Evolutionary conservation across 2,797 vertebrate species (phyloP), one percentile per base, ranked within the genome.

Genomic region (Florisuga fusca): DNA sequence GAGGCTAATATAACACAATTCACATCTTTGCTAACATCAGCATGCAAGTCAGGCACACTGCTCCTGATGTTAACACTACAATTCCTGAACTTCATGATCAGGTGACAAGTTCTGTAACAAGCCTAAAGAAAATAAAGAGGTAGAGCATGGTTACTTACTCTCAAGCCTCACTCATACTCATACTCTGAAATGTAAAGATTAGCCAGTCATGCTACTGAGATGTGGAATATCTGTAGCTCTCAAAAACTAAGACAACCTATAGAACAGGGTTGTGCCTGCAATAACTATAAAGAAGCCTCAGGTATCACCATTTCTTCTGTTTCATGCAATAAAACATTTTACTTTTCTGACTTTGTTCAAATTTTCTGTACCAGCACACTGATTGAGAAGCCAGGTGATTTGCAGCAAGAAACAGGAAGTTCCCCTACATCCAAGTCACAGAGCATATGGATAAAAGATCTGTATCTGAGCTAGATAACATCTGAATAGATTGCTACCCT

Each of bases 11-110:
- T 46, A 79, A 91, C 84, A 95, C 89, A 92, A 93, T 73, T 87
- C 90, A 94, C 86, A 73, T 76, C 85, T 96, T 81, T 89, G 93
- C 80, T 91, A 93, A 83, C 64, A 96, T 94, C 84, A 89, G 73
- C n/a, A 78, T 76, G 53, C 78, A 58, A 94, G 74, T 63, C 87
- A 94, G 84, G 83, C 64, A 86, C 68, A 26, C 78, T 81, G 9
- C 58, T 14, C 58, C 55, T 69, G 46, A 84, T 43, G 11, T 93
- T 94, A 93, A 94, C 76, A 64, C 82, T 91, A 80, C 22, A 18
- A 15, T 86, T 84, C 53, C 93, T 90, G 72, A 88, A 73, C 21
- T 57, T 90, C 51, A 67, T 54, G 31, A 57, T 67, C 51, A 90
- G n/a, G 41, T 95, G 73, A 26, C 45, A 83, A 71, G 22, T 36